Conservation (phyloP, 2,888 invertebrate species). For the Tanytarsus gracilentus region DNA sequence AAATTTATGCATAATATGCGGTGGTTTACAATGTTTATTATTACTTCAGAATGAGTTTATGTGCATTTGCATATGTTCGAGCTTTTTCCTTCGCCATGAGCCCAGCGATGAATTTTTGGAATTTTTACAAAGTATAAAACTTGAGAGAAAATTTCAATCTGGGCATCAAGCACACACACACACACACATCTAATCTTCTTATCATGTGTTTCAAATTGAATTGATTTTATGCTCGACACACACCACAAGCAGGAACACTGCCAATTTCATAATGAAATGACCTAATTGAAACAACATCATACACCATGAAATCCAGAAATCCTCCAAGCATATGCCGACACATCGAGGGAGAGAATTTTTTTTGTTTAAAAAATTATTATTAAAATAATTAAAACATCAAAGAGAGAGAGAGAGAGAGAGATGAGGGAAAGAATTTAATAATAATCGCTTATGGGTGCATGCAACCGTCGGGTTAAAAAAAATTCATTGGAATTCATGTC, state of each 20-base stretch:
- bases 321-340: not conserved
- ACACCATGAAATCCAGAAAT: not conserved
- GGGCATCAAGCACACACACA: not conserved
- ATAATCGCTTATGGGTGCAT: not conserved
- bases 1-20: too few species aligned
- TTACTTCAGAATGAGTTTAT: too few species aligned
- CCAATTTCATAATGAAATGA: conserved; percentile 6
- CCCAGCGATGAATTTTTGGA: too few species aligned
- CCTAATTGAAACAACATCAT: conserved; percentile 14
- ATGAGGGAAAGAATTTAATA: too few species aligned
- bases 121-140: too few species aligned
- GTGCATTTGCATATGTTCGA: too few species aligned
- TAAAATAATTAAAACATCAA: conserved; percentile 16
- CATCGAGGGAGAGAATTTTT: not conserved
- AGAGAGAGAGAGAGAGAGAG: not conserved
- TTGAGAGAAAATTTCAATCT: too few species aligned
- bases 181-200: not conserved
- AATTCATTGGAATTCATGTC: not conserved
- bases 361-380: not conserved
- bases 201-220: not conserved
- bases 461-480: not conserved
- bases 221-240: conserved; percentile 22
- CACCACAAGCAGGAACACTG: not conserved
- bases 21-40: too few species aligned
- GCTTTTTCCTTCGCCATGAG: too few species aligned